Base-by-base conservation (phyloP, 2,113 vertebrate species). In the Oryctolagus cuniculus region DNA sequence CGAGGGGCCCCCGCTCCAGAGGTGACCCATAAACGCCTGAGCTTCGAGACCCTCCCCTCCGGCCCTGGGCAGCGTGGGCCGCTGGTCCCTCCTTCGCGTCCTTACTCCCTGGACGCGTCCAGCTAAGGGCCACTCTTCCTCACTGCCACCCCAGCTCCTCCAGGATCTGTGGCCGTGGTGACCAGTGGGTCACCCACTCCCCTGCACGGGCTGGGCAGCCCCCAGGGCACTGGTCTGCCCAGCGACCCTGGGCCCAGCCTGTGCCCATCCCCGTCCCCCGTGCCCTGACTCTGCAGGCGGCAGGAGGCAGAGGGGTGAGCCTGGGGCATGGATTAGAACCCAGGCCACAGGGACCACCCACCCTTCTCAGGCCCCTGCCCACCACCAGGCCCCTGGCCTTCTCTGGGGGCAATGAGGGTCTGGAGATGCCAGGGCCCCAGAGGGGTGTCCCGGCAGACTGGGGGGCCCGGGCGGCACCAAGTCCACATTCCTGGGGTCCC, bases 241-340 rank as follows among this genome's bases (percentile, higher is more conserved):
- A n/a, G n/a, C n/a, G 79, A 49, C 22, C 49, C 0, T 74, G 10
- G 4, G 1, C 80, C 36, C 78, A 0, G 0, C 4, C 87, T 5
- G 4, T 7, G 31, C 29, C 24, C 9, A 7, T 44, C 29, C 31
- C 17, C 8, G 9, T 34, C 29, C 29, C 29, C 13, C 6, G 7
- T 34, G 64, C 21, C n/a, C 6, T 1, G 2, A 2, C 0, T 49
- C 74, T 90, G 15, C 21, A 51, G 49, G 58, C 61, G 53, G 2
- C 3, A 34, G 72, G 16, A n/a, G 9, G 73, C 29, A 34, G 13
- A 15, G 21, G 81, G 44, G 44, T 44, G 44, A 44, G 44, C 44
- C 44, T 44, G 44, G 44, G 44, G 44, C 6, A 7, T 44, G 4
- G 73, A 13, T 36, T 24, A 69, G 63, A 25, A 11, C 21, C 15